Evolutionary conservation across 1,140 invertebrate species (phyloP), one percentile per base, ranked within the genome.

Genomic region (Drosophila carrolli): DNA sequence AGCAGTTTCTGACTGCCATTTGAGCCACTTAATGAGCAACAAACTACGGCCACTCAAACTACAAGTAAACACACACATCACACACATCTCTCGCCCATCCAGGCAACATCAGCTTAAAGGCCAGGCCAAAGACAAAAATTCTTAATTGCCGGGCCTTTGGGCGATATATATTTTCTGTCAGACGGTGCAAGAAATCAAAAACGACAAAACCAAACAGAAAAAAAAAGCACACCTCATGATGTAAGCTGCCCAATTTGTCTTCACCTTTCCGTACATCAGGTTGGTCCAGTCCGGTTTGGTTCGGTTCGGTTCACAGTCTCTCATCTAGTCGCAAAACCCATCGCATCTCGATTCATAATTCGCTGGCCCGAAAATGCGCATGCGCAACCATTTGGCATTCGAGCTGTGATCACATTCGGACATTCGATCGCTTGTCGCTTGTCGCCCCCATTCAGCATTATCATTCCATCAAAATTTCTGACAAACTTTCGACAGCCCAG

Each of bases 161-260:
- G 79, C 68, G 54, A 78, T 68, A 61, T 66, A 46, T 78, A 58
- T 60, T 81, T 58, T 58, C 60, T 51, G 63, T 40, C 48, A 27
- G 51, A 23, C 14, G 10, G 27, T 44, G 59, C 38, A 29, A 51
- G 53, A 53, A 62, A 13, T 38, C 11, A 29, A 14, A 40, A 35
- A n/a, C 5, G 7, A 16, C 19, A 27, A 27, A 43, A 37, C 32
- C 27, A 23, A 27, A 37, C 23, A 19, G 16, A 19, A 55, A 27
- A 37, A 27, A 43, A 9, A 32, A 32, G 29, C 29, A 11, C 40
- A 29, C 55, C 16, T 59, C 66, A 73, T 86, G 83, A 86, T 86
- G 83, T 86, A 88, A 86, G 83, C 83, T 76, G 59, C 50, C 83
- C 70, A 86, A 86, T 86, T 88, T 88, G 83, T 83, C 79, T 76